Evolutionary conservation across 2,888 invertebrate species (phyloP).

Genomic region (Ctena decussata): DNA sequence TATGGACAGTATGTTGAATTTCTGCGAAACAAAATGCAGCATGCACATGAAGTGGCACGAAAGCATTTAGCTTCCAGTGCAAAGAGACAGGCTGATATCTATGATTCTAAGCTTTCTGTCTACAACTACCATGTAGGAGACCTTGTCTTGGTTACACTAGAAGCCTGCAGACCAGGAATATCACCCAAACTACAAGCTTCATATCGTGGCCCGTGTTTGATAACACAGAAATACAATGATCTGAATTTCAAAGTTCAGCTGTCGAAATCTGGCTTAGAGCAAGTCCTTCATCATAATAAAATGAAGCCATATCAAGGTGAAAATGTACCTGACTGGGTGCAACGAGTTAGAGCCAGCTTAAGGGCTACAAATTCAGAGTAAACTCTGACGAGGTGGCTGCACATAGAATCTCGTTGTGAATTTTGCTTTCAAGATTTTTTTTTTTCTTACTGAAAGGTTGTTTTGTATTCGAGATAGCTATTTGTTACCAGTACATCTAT

Average conservation of each 20-base stretch:
- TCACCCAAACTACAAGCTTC: not conserved
- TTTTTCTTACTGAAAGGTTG: no score
- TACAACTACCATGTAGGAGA: not conserved
- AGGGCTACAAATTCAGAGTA: no score
- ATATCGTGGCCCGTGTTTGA: no score
- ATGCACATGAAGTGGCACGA: not conserved
- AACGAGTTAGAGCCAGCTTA: no score
- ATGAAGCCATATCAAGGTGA: not conserved
- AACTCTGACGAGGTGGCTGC: no score
- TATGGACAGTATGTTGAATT: not conserved
- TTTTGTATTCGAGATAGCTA: no score
- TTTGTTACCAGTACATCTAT: no score
- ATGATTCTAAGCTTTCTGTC: not conserved
- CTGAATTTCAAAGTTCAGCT: slow-evolving; percentile 19
- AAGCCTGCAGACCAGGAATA: not conserved
- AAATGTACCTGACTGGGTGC: not conserved
- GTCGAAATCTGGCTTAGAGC: not conserved
- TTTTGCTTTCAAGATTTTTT: no score
- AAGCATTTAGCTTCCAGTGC: not conserved
- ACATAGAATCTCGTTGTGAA: no score
- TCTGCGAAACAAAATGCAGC: not conserved
- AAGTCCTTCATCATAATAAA: slow-evolving; percentile 16
- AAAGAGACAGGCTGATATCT: not conserved
- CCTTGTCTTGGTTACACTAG: not conserved
- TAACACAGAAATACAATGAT: not conserved